Base-by-base conservation (phyloP, 2,888 invertebrate species). In the Cyaniris semiargus region DNA sequence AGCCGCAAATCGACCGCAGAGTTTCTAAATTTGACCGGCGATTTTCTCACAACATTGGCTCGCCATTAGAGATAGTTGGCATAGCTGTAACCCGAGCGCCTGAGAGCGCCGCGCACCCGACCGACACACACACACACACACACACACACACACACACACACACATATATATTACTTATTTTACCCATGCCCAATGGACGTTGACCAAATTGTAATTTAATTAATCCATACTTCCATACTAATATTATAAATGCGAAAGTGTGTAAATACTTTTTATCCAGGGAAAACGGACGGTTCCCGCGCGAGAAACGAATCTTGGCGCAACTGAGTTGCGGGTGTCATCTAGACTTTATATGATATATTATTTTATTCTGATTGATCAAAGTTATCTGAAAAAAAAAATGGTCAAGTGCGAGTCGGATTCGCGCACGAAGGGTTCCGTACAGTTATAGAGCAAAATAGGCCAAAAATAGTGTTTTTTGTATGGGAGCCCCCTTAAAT, bases 111-210 rank as follows among this genome's bases (percentile, higher is more conserved):
- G 70, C 53, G 80, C 79, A 79, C 79, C 80, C 80, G 90, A 80
- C 87, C 84, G 84, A 88, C 83, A 91, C 85, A 83, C 81, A 84
- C 88, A 86, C 10, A 10, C 44, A 44, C 10, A 10, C 38, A 10
- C 38, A 38, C 38, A 38, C 8, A 38, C 38, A 38, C 38, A 38
- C 38, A 10, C 8, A 34, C 34, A 34, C 34, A 34, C 34, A 34
- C 89, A 87, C 89, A 92, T 91, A 92, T 92, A 88, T 89, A n/a
- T n/a, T 90, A 91, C 90, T 92, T 91, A 86, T 82, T 86, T 92
- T 93, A 92, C 92, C 85, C 81, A 79, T 83, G 82, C 86, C 89
- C 87, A 88, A 88, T 86, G 86, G 85, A 88, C 87, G 87, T 86
- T 87, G 85, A 87, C 85, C 83, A 87, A 86, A 89, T 87, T 87